Base-by-base conservation (phyloP, 2,888 invertebrate genomes). In the Orgyia antiqua region DNA sequence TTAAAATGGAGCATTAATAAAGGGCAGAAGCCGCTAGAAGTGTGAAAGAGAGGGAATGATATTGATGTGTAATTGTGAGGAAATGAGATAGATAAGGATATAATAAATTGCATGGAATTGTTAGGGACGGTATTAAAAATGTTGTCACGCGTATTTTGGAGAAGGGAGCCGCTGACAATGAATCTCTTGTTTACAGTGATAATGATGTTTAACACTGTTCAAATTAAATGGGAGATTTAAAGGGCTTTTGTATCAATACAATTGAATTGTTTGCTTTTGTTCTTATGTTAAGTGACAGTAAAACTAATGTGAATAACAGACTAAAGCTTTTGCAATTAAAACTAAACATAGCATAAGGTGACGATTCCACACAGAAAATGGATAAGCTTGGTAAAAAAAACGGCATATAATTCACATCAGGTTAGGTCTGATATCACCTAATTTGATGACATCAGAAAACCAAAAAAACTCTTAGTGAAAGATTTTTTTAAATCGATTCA, bases 1-100 rank as follows among this genome's bases (percentile, higher is more conserved):
- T 86, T 82, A 76, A 75, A 78, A 73, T 60, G 66, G 72, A 63
- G 65, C 75, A 69, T 75, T 78, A 68, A 66, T 64, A 55, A 55
- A 52, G 66, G 68, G 60, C 48, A 47, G 39, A 54, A 55, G 48
- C 61, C 69, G 77, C 15, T 15, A 70, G 75, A 79, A 77, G 77
- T 73, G 71, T 59, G 63, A 20, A n/a, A n/a, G 20, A 20, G n/a
- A 20, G 20, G 20, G 20, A 9, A 24, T 13, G 24, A 4, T 20
- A 23, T 23, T 11, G 10, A 11, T 6, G 23, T 8, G 23, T 23
- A 23, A 11, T 23, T 5, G 20, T 20, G 20, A 60, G 53, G 65
- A 68, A 69, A 58, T 50, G 51, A 37, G 56, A 53, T 44, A 62
- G 53, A 51, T 52, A 57, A 53, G 51, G 42, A 37, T 39, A 48